A percentile compares a stretch with the other conserved stretches of the same genome.
Evolutionary conservation across 2,113 vertebrate genomes (phyloP).

Genomic region (Clupea harengus): DNA sequence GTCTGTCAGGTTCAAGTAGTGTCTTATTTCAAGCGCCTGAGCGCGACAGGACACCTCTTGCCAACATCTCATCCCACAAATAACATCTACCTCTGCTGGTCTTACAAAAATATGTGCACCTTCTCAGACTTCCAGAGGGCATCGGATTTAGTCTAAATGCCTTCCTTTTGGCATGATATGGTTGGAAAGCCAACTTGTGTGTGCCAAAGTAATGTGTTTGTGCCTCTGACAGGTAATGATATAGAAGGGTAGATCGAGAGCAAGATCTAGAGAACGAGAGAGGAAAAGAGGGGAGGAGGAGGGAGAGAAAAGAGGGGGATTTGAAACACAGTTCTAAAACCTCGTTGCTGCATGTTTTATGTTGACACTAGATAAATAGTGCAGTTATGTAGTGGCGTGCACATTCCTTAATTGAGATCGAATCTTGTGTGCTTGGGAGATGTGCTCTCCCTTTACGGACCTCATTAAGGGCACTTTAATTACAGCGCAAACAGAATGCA

Average conservation of each 20-base stretch:
- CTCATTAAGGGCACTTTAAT: constrained; percentile 14
- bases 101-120: not conserved
- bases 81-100: not conserved
- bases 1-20: not conserved
- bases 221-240: not conserved
- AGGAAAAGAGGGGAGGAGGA: not conserved
- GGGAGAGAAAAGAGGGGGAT: not conserved
- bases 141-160: not conserved
- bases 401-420: constrained; percentile 18
- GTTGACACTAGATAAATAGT: constrained; percentile 11
- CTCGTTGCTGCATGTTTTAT: constrained; percentile 2
- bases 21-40: not conserved
- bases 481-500: constrained; percentile 5
- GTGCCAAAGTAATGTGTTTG: not conserved
- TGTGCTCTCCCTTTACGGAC: constrained; percentile 1
- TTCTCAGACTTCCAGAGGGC: not conserved
- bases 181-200: not conserved
- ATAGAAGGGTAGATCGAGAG: not conserved
- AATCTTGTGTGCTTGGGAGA: constrained; percentile 11
- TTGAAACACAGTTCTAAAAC: not conserved
- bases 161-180: not conserved
- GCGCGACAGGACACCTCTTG: not conserved
- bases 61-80: not conserved
- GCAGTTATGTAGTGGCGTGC: constrained; percentile 13
- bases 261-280: not conserved